These are phyloP conservation scores for Asarcornis scutulata DNA, from an alignment of 2,113 vertebrate species.

Conservation along the genomic window DNA sequence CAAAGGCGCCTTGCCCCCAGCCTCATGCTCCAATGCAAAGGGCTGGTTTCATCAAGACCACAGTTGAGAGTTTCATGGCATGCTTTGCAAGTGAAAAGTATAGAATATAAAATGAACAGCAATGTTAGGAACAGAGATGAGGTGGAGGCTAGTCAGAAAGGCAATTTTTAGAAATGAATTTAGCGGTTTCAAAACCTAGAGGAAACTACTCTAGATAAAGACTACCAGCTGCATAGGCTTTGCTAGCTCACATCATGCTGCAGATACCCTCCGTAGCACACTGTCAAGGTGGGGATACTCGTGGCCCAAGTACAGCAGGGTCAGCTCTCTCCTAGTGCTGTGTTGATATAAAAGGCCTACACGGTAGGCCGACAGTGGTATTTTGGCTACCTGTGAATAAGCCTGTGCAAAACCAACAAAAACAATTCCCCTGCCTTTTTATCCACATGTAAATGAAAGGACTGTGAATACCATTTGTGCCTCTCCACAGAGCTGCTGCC, in stretches of 20 bases:
- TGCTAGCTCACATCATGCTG: rapidly evolving
- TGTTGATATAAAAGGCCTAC: not conserved
- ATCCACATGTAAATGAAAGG: not conserved
- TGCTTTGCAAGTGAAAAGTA: not conserved
- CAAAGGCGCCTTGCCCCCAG: too few species aligned
- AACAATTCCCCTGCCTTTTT: not conserved
- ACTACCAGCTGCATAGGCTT: not conserved
- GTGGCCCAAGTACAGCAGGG: not conserved
- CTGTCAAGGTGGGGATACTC: rapidly evolving
- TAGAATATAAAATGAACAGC: not conserved
- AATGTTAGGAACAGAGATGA: not conserved
- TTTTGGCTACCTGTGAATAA: rapidly evolving
- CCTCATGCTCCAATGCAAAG: not conserved
- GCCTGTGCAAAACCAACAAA: not conserved
- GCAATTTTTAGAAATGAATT: not conserved
- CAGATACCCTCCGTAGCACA: not conserved
- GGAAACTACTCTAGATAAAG: not conserved
- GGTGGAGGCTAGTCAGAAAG: not conserved
- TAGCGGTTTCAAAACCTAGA: not conserved
- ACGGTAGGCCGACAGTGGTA: rapidly evolving
- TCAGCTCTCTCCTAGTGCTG: not conserved
- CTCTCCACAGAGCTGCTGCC: not conserved
- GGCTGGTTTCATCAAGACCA: not conserved
- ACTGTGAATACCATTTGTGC: not conserved
- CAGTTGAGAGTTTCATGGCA: not conserved